A percentile compares a stretch with the other conserved stretches of the same genome.
These are phyloP conservation scores for Tetramorium alpestre DNA, from an alignment of 1,140 invertebrate species.

Conservation along the genomic window DNA sequence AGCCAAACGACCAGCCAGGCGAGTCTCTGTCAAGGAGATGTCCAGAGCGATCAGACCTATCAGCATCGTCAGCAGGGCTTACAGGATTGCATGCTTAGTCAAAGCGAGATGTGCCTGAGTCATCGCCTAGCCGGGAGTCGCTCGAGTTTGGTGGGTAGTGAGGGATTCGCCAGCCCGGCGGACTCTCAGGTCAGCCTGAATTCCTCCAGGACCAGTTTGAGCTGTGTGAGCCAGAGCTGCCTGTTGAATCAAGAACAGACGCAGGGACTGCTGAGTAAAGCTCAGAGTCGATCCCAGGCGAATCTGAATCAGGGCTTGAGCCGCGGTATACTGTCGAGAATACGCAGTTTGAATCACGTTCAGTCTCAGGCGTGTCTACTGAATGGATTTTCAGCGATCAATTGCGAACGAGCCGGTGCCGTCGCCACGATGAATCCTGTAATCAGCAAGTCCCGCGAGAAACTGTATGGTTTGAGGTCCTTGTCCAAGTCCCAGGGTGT, in stretches of 20 bases:
- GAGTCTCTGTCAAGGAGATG: slow-evolving; percentile 77
- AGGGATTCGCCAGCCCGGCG: slow-evolving; percentile 80
- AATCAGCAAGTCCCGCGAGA: slow-evolving; percentile 85
- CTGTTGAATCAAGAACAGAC: slow-evolving; percentile 84
- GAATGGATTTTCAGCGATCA: slow-evolving; percentile 65
- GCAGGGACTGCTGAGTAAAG: slow-evolving; percentile 81
- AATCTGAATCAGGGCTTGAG: slow-evolving; percentile 78
- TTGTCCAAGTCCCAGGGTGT: slow-evolving; percentile 87
- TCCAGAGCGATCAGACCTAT: slow-evolving; percentile 70
- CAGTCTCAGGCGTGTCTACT: slow-evolving; percentile 82
- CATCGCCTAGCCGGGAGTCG: slow-evolving; percentile 78
- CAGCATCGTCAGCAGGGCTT: slow-evolving; percentile 65
- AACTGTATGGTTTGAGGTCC: slow-evolving; percentile 86
- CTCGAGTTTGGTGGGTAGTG: slow-evolving; percentile 83
- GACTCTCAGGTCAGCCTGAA: slow-evolving; percentile 80
- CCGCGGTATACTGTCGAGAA: slow-evolving; percentile 79
- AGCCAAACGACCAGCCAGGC: slow-evolving; percentile 82
- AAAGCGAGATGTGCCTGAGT: slow-evolving; percentile 86
- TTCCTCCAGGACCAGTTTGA: slow-evolving; percentile 80
- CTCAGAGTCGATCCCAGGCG: slow-evolving; percentile 82
- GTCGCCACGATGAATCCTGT: slow-evolving; percentile 57
- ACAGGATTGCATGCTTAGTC: slow-evolving; percentile 81
- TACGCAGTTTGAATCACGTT: slow-evolving; percentile 81
- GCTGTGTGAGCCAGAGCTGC: slow-evolving; percentile 81
- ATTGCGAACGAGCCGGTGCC: slow-evolving; percentile 32